These are phyloP conservation scores for Caiman crocodilus DNA, from an alignment of 2,797 vertebrate species.

Conservation along the genomic window DNA sequence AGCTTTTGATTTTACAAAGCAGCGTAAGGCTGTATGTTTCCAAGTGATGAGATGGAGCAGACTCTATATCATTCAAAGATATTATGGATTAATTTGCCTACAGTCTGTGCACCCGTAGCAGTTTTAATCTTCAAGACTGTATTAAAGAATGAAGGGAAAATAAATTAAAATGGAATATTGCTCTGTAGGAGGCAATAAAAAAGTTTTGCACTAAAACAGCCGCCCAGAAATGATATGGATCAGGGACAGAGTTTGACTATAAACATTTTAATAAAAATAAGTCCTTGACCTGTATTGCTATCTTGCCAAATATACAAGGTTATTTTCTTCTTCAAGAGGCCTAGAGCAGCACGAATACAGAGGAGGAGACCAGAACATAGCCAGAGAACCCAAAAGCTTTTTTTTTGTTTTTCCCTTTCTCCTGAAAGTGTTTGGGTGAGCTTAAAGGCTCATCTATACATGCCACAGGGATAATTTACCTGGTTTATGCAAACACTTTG, in stretches of 20 bases:
- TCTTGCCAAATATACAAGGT: not conserved
- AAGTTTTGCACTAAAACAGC: not conserved
- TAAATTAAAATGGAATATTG: not conserved
- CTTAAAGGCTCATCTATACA: too few relatives aligned
- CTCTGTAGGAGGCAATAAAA: not conserved
- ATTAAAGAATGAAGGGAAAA: not conserved
- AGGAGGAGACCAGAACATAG: not conserved
- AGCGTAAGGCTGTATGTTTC: not conserved
- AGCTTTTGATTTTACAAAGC: not conserved
- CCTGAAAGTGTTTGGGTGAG: not conserved
- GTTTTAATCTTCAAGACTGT: not conserved
- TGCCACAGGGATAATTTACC: not conserved
- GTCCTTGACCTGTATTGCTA: not conserved
- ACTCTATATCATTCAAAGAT: not conserved
- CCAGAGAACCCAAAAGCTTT: not conserved
- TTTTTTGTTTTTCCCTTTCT: not conserved
- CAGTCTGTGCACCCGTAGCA: not conserved
- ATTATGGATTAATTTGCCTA: not conserved
- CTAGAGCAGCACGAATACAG: not conserved
- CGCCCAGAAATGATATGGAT: not conserved
- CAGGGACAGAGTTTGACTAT: not conserved
- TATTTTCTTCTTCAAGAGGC: not conserved
- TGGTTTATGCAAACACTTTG: not conserved
- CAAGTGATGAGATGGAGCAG: not conserved
- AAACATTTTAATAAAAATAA: not conserved